phyloP scores from a whole-genome alignment of 2,797 vertebrate genomes.

The Sciaenops ocellatus region DNA sequence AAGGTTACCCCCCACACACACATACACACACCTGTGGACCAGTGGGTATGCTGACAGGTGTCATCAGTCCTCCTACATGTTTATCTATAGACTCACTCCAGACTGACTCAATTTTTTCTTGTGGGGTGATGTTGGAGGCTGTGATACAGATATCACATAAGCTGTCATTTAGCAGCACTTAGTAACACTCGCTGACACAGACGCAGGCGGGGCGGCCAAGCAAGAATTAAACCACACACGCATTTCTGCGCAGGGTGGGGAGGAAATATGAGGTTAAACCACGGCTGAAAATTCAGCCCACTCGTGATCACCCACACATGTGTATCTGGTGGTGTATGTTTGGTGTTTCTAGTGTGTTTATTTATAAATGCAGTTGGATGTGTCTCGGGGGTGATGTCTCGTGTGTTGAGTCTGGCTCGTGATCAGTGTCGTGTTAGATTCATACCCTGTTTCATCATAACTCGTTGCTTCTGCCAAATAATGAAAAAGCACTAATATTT shows the following conservation, averaged over 20 bases:
- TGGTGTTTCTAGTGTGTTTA: neutral
- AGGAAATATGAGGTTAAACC: constrained; percentile 55
- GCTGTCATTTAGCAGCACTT: constrained; percentile 52
- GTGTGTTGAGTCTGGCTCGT: neutral
- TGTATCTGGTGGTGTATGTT: neutral
- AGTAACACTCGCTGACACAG: constrained; percentile 22
- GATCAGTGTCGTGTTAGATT: neutral
- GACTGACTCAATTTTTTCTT: constrained; percentile 29
- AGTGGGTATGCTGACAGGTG: constrained; percentile 54
- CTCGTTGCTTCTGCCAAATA: constrained; percentile 5
- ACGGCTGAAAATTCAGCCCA: constrained; percentile 39
- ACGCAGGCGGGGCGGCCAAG: neutral
- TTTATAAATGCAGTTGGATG: constrained; percentile 16
- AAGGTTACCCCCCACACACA: constrained; percentile 37
- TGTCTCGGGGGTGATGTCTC: neutral
- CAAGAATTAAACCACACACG: constrained; percentile 26
- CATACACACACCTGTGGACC: constrained; percentile 51
- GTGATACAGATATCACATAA: constrained; percentile 44
- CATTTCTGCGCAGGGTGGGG: constrained; percentile 55
- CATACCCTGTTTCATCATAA: neutral
- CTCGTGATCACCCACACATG: constrained; percentile 36
- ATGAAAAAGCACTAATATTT: constrained; percentile 2
- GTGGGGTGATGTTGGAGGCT: neutral
- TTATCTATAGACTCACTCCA: constrained; percentile 32
- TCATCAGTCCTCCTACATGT: constrained; percentile 53